These are phyloP conservation scores for Megalops atlanticus DNA, from an alignment of 2,113 vertebrate species.

Conservation along the genomic window DNA sequence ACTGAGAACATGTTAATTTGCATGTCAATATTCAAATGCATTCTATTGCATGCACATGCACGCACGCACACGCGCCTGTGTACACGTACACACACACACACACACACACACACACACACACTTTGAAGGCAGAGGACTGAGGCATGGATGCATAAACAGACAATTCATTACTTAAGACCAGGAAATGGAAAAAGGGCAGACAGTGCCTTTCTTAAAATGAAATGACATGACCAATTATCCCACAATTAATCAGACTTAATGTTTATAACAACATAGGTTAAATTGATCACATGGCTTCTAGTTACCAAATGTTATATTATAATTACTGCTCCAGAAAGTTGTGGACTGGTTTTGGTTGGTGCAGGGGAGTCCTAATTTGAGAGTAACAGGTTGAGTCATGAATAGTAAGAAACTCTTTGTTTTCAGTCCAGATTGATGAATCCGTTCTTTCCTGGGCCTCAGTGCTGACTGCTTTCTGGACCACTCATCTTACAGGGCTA, in stretches of 20 bases:
- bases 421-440: constrained; percentile 26
- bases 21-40: not conserved
- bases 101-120: too few relatives aligned
- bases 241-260: not conserved
- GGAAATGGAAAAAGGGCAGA: not conserved
- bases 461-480: constrained; percentile 3
- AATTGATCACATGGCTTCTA: not conserved
- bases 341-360: not conserved
- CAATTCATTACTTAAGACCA: too few relatives aligned
- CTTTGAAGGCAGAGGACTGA: too few relatives aligned
- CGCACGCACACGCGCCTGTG: too few relatives aligned
- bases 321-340: not conserved
- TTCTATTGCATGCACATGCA: too few relatives aligned
- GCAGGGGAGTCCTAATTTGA: not conserved
- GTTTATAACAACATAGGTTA: not conserved
- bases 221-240: not conserved
- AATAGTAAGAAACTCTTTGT: constrained; percentile 23
- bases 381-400: constrained; percentile 12
- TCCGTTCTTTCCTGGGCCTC: constrained; percentile 20
- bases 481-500: not conserved
- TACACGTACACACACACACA: not conserved
- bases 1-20: not conserved
- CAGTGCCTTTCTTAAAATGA: not conserved
- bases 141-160: too few relatives aligned
- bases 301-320: not conserved